Conservation (phyloP, 2,113 vertebrate species). For the Phalacrocorax pelagicus region DNA sequence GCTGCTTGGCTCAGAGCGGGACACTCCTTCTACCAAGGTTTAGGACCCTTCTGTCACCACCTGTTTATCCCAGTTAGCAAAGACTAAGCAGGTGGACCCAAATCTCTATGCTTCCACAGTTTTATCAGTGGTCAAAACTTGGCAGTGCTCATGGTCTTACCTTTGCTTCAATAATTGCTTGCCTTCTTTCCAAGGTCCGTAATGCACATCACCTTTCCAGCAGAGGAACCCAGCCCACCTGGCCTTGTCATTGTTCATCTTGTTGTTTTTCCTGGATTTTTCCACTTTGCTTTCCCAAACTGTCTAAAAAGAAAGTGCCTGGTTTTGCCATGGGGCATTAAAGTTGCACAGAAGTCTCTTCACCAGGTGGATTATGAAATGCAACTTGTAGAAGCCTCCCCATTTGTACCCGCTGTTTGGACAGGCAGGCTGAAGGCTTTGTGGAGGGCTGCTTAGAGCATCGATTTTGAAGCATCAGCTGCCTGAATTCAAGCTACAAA, state of each 20-base stretch:
- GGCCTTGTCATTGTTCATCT: not conserved
- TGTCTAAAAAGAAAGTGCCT: not conserved
- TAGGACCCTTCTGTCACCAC: not conserved
- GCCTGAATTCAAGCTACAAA: not conserved
- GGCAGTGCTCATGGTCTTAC: not conserved
- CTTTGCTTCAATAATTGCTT: not conserved
- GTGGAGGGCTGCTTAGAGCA: not conserved
- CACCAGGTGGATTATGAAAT: not conserved
- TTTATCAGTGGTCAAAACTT: not conserved
- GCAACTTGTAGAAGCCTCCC: not conserved
- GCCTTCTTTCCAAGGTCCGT: not conserved
- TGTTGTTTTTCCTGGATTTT: not conserved
- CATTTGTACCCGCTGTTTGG: rapidly evolving
- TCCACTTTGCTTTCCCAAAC: not conserved
- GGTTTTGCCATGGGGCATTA: not conserved
- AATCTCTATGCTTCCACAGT: not conserved
- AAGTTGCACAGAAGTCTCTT: not conserved
- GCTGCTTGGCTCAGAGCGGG: not conserved
- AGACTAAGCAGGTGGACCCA: not conserved
- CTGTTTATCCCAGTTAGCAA: not conserved
- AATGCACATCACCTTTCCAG: not conserved
- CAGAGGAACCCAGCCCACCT: not conserved
- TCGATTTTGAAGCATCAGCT: not conserved
- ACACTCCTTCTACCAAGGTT: not conserved
- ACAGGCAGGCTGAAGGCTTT: not conserved